These are phyloP conservation scores for Allygus modestus DNA, from an alignment of 2,888 invertebrate genomes.

Conservation along the genomic window DNA sequence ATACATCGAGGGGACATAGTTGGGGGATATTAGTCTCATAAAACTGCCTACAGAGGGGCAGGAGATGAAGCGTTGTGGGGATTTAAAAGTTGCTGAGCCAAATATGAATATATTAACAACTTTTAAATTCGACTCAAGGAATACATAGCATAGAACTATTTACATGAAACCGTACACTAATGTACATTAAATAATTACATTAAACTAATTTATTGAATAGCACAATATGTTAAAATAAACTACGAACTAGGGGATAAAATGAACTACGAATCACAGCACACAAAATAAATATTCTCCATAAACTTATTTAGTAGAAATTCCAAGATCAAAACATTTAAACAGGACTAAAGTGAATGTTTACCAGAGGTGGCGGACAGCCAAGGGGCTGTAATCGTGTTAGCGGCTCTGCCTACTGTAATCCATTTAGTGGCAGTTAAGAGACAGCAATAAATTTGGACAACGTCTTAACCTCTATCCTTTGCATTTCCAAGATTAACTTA, in stretches of 20 bases:
- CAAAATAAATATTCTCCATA: too few species aligned
- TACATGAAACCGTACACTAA: too few species aligned
- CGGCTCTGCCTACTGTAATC: constrained; percentile 29
- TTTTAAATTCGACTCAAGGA: too few species aligned
- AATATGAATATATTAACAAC: background rate
- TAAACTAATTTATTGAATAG: too few species aligned
- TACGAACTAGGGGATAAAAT: too few species aligned
- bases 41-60: background rate
- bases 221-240: too few species aligned
- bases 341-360: background rate
- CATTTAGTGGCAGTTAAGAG: constrained; percentile 20
- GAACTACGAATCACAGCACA: too few species aligned
- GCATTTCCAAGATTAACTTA: too few species aligned
- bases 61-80: background rate
- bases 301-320: too few species aligned
- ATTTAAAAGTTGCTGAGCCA: background rate
- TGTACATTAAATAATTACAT: too few species aligned
- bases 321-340: too few species aligned
- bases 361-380: constrained; percentile 27
- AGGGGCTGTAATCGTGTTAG: constrained; percentile 18
- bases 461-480: constrained; percentile 10
- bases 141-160: too few species aligned
- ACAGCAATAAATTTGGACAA: constrained; percentile 15
- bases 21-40: background rate
- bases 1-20: background rate